Evolutionary conservation across 2,797 vertebrate species (phyloP).

Genomic region (Adelosebastes latens): DNA sequence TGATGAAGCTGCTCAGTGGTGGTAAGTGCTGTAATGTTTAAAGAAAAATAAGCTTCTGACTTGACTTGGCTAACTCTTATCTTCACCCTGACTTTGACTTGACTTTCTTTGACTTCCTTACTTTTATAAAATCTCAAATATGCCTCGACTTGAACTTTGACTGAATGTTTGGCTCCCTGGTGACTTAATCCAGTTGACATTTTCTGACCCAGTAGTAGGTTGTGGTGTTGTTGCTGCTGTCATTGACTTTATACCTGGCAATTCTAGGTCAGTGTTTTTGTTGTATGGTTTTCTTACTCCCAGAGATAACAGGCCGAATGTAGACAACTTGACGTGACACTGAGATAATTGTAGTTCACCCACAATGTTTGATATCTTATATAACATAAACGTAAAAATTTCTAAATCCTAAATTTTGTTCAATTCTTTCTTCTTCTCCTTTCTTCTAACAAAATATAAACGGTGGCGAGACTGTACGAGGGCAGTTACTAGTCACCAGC

Average conservation of each 20-base stretch:
- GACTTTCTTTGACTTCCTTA: neutral
- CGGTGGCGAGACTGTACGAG: too few species aligned
- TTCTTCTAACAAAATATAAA: too few species aligned
- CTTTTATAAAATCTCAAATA: neutral
- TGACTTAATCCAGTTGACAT: neutral
- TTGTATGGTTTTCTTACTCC: neutral
- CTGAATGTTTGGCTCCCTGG: neutral
- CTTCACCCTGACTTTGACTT: slow-evolving; percentile 26
- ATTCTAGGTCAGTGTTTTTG: neutral
- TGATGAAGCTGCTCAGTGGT: slow-evolving; percentile 97
- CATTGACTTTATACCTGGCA: neutral
- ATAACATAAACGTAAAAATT: neutral
- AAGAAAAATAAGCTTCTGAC: neutral
- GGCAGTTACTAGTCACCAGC: too few species aligned
- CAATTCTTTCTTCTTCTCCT: neutral
- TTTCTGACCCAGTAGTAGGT: neutral
- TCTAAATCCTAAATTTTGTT: neutral
- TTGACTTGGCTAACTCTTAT: neutral
- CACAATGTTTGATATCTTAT: neutral
- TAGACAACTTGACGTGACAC: neutral
- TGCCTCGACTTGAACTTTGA: slow-evolving; percentile 1
- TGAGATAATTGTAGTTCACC: neutral
- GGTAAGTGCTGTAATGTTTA: slow-evolving; percentile 82
- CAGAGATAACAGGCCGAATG: neutral
- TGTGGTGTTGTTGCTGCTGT: neutral